phyloP scores from a whole-genome alignment of 1,140 invertebrate genomes.

The Microplitis mediator region DNA sequence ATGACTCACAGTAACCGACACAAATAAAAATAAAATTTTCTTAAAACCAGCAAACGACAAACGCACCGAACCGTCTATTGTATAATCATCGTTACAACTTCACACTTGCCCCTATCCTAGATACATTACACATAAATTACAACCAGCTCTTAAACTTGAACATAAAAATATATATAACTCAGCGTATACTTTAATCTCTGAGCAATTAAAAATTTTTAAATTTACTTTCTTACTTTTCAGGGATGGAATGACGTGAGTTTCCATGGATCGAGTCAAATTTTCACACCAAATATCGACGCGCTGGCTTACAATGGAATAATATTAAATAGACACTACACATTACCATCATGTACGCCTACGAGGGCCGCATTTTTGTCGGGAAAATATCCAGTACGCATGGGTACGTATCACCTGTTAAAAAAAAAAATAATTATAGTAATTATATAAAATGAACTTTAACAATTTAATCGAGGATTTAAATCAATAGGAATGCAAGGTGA shows the following conservation, averaged over 20 bases:
- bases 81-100: background rate
- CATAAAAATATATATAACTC: no score
- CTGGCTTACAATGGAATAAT: conserved; percentile 71
- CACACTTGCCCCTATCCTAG: background rate
- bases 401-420: conserved; percentile 49
- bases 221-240: conserved; percentile 52
- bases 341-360: conserved; percentile 70
- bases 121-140: no score
- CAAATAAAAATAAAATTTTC: conserved; percentile 41
- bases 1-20: conserved; percentile 19
- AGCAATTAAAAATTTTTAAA: background rate
- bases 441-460: background rate
- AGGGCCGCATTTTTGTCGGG: conserved; percentile 72
- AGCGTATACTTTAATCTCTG: background rate
- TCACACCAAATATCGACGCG: conserved; percentile 72
- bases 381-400: conserved; percentile 72
- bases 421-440: background rate
- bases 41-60: background rate
- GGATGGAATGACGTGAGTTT: conserved; percentile 81
- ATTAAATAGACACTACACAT: conserved; percentile 70
- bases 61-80: background rate
- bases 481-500: conserved; percentile 65
- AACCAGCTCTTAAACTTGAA: no score
- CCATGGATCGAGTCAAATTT: conserved; percentile 73
- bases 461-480: conserved; percentile 20